phyloP scores from a whole-genome alignment of 35 echinoderm and acorn worm species.

The Acanthaster planci region DNA sequence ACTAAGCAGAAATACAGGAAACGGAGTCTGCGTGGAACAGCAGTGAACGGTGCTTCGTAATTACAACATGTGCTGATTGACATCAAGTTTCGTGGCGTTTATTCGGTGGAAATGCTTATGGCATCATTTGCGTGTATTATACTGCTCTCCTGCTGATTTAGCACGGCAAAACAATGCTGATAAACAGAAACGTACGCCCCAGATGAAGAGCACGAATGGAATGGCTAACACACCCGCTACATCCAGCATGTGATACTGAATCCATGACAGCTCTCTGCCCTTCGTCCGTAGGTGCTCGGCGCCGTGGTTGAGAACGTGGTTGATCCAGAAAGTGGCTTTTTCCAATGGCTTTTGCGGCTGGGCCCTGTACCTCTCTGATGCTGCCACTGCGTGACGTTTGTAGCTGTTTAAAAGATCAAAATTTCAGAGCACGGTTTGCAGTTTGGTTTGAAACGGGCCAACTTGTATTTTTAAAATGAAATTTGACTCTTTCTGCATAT shows the following conservation, averaged over 20 bases:
- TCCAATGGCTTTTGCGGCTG: conserved; percentile 38
- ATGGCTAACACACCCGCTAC: neutral
- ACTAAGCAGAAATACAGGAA: no score
- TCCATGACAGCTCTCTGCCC: neutral
- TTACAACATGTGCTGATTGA: no score
- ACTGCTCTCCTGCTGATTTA: no score
- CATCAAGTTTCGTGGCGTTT: no score
- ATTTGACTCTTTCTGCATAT: no score
- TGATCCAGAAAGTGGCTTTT: conserved; percentile 69
- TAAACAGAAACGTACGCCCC: neutral
- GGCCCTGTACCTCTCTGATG: conserved; percentile 35
- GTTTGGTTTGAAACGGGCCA: no score
- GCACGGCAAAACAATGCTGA: neutral
- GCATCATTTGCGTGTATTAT: no score
- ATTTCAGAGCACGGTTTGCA: no score
- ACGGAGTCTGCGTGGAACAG: no score
- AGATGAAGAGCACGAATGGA: neutral
- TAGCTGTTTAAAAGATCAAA: conserved; percentile 38
- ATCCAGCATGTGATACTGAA: neutral
- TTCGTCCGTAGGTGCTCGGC: conserved; percentile 49
- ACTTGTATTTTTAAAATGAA: no score
- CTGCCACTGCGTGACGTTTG: conserved; percentile 27
- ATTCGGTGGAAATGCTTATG: no score
- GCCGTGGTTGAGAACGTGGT: conserved; percentile 72
- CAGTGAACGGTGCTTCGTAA: no score